A percentile compares a stretch with the other conserved stretches of the same genome.
These are phyloP conservation scores for Dugesia japonica DNA, from an alignment of 2,888 invertebrate genomes.

Conservation along the genomic window DNA sequence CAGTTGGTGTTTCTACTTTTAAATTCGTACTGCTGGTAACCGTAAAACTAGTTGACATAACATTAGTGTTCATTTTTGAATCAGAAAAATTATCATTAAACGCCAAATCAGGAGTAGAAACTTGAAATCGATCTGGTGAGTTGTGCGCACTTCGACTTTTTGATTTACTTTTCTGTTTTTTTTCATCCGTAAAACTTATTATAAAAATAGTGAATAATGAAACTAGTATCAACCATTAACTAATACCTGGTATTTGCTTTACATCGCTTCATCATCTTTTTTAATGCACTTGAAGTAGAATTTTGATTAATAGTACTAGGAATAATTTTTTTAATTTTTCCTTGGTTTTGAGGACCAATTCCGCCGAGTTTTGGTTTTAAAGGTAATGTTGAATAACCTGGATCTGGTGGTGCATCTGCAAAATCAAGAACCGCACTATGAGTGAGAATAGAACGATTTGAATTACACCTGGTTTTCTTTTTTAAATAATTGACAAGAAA, in stretches of 20 bases:
- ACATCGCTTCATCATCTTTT: conserved; percentile 1
- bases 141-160: conserved; percentile 8
- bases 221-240: background rate
- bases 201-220: background rate
- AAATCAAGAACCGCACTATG: background rate
- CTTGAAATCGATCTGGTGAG: background rate
- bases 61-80: background rate
- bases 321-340: background rate
- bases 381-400: background rate
- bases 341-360: background rate
- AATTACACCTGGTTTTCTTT: background rate
- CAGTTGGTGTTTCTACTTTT: background rate
- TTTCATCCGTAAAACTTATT: background rate
- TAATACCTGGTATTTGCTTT: background rate
- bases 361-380: background rate
- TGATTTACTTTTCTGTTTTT: background rate
- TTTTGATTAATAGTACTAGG: background rate
- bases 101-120: background rate
- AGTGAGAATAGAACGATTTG: background rate
- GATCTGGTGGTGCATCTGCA: background rate
- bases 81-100: background rate
- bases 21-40: background rate
- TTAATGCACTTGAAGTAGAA: background rate
- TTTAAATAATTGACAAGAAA: conserved; percentile 20
- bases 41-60: conserved; percentile 3